Base-by-base conservation (phyloP, 2,113 vertebrate genomes). In the Strix uralensis region DNA sequence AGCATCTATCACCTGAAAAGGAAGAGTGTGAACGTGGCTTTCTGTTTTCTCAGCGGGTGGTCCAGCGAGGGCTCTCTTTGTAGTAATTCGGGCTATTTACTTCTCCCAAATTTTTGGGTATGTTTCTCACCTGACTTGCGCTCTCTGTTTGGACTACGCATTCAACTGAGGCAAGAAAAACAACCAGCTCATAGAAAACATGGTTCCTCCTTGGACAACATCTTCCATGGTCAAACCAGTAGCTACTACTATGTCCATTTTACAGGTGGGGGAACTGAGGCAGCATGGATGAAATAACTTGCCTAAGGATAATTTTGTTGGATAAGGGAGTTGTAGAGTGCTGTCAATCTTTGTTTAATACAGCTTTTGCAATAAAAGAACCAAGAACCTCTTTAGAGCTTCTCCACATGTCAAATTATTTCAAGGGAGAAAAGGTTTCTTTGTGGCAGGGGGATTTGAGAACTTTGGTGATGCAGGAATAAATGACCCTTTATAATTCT, bases 281-380 rank as follows among this genome's bases (percentile, higher is more conserved):
- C 71, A 86, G 26, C 15, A 30, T 0, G 6, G 21, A 34, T 46
- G 40, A 69, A 92, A 46, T 61, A 54, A 72, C 21, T 85, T 25
- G 2, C 5, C 12, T 40, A 46, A 58, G 7, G 42, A 84, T 55
- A 59, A 15, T 70, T n/a, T 42, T 86, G 9, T 38, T 42, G 36
- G 46, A 7, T 30, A 40, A 32, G 10, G 32, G 47, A 62, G 15
- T 46, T 2, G 1, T 4, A 44, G 49, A 40, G 40, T 0, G 2
- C 29, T 62, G 36, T 44, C 57, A 82, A 11, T 69, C 72, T 79
- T 61, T 71, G 18, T 59, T 87, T 57, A 67, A 79, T 22, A 22
- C 1, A 5, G 17, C 25, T 87, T 34, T 70, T 79, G 52, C 70
- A 89, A 38, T 46, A 38, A 44, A 77, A 88, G 69, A 81, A 55